Evolutionary conservation across 2,888 invertebrate species (phyloP).

Genomic region (Stramonita haemastoma): DNA sequence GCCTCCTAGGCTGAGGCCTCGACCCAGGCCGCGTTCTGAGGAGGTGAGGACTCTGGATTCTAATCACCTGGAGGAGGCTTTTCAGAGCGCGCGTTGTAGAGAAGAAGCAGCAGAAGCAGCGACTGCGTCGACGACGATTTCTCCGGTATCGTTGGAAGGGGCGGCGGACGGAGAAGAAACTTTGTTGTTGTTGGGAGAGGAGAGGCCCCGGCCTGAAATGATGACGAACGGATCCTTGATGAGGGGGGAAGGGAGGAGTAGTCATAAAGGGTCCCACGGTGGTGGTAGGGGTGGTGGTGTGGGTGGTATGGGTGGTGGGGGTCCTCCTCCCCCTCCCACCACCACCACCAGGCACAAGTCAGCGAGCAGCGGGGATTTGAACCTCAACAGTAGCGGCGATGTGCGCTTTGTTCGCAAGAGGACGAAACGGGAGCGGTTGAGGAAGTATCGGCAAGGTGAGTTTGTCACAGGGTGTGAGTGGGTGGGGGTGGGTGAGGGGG

Average conservation of each 20-base stretch:
- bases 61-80: not conserved
- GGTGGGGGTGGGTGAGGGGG: not conserved
- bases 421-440: slow-evolving; percentile 30
- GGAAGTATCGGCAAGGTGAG: slow-evolving; percentile 32
- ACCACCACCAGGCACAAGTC: not conserved
- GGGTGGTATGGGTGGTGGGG: not conserved
- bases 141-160: too few relatives aligned
- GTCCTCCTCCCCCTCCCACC: too few relatives aligned
- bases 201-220: too few relatives aligned
- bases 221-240: slow-evolving; percentile 6
- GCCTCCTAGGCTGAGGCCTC: slow-evolving; percentile 16
- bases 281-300: slow-evolving; percentile 30
- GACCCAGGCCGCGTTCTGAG: slow-evolving; percentile 17
- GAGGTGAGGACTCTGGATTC: not conserved
- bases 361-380: slow-evolving; percentile 4
- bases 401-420: slow-evolving; percentile 28
- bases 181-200: too few relatives aligned
- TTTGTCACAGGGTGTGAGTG: not conserved
- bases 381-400: slow-evolving; percentile 13
- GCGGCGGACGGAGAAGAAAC: too few relatives aligned
- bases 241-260: not conserved
- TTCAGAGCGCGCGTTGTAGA: too few relatives aligned
- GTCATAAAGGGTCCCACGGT: not conserved
- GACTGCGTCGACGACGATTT: too few relatives aligned
- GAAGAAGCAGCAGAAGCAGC: too few relatives aligned